Evolutionary conservation across 1,140 invertebrate species (phyloP).

Genomic region (Brachionus plicatilis): DNA sequence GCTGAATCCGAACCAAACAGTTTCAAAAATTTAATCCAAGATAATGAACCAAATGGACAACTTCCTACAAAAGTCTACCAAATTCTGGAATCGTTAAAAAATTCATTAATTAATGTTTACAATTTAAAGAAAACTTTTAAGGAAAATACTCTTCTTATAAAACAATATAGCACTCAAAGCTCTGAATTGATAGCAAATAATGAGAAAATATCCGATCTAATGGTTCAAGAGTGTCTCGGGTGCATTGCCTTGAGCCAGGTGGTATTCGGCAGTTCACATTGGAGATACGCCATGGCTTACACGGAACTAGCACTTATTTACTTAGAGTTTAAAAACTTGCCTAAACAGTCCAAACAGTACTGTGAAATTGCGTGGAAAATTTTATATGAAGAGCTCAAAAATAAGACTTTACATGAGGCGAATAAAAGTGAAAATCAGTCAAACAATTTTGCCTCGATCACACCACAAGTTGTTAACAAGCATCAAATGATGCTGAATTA

Average conservation of each 20-base stretch:
- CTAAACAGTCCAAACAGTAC: neutral
- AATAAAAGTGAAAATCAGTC: neutral
- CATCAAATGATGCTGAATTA: constrained; percentile 30
- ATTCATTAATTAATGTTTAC: neutral
- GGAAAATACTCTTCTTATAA: neutral
- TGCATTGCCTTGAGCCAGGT: neutral
- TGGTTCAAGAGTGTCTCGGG: neutral
- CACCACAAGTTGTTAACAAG: neutral
- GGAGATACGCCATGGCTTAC: neutral
- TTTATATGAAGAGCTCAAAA: neutral
- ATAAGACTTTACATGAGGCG: neutral
- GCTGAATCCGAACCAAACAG: neutral
- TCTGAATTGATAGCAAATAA: neutral
- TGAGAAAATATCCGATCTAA: neutral
- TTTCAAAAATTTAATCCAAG: neutral
- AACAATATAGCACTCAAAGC: neutral
- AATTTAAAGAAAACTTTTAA: constrained; percentile 10
- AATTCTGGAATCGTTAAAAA: neutral
- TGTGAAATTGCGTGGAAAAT: neutral
- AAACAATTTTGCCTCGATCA: neutral
- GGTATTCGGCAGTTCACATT: constrained; percentile 6
- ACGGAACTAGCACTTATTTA: constrained; percentile 7
- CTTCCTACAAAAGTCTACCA: neutral
- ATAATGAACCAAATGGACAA: neutral
- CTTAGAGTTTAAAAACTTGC: neutral